Base-by-base conservation (phyloP, 2,797 vertebrate genomes). In the Denticeps clupeoides region DNA sequence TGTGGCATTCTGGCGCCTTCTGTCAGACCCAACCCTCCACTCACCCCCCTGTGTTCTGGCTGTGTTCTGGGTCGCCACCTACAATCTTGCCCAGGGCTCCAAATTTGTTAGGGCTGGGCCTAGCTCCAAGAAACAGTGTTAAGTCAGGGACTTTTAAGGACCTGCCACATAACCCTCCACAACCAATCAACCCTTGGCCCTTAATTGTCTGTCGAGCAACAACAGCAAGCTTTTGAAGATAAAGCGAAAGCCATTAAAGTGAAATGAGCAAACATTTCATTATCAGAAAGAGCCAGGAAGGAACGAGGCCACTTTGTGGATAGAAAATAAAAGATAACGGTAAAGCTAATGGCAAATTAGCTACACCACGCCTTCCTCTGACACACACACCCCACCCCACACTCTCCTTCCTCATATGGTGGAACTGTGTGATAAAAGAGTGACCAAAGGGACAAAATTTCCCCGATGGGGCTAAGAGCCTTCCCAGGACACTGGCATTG, bases 161-260 rank as follows among this genome's bases (percentile, higher is more conserved):
- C 24, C 45, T 12, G 24, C 26, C 45, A 35, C 27, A 62, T 42
- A 69, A 74, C 70, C n/a, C 63, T 65, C 60, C 65, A 70, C 66
- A 59, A 16, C 53, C 68, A 71, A 45, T 59, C 56, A 47, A 59
- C 67, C 60, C 58, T 69, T 65, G 49, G 57, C 40, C 53, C 65
- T 60, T 74, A 72, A 79, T 73, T 79, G 71, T 77, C 63, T 65
- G 66, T 69, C 67, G 67, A 71, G 73, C 65, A 73, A 78, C 73
- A 76, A 73, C 67, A 72, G 72, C 63, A 64, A 68, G 58, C 63
- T 74, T 81, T 77, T 76, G 61, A 69, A 79, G 77, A 82, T 81
- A 77, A 73, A 76, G 63, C 53, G 67, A 71, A 16, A 73, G 64
- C 68, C 64, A 74, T 78, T 80, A 75, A 70, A 71, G 60, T 56